These are phyloP conservation scores for Drosophila histrio DNA, from an alignment of 2,888 invertebrate species.

Conservation along the genomic window DNA sequence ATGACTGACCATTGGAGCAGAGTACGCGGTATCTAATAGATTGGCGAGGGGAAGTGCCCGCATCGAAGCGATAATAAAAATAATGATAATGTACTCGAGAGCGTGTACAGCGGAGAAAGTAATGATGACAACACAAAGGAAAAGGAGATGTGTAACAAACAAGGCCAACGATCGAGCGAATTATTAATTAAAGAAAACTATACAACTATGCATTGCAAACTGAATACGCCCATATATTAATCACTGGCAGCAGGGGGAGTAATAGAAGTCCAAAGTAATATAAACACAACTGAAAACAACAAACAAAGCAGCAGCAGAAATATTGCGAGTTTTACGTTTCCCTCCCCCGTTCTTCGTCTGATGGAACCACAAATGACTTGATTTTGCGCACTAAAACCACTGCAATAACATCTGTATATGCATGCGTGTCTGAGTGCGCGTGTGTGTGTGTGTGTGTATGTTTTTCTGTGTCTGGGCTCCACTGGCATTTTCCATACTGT, in stretches of 20 bases:
- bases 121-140: constrained; percentile 40
- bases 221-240: constrained; percentile 56
- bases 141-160: constrained; percentile 15
- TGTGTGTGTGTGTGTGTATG: constrained; percentile 27
- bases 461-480: constrained; percentile 60
- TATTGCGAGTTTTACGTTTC: constrained; percentile 17
- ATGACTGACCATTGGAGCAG: constrained; percentile 44
- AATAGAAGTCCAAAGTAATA: constrained; percentile 2
- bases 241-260: constrained; percentile 3
- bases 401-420: constrained; percentile 39
- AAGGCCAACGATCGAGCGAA: constrained; percentile 22
- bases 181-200: constrained; percentile 2
- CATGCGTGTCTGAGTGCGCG: constrained; percentile 18
- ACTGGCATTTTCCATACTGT: constrained; percentile 65
- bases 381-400: constrained; percentile 63
- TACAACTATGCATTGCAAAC: neutral
- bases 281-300: constrained; percentile 22
- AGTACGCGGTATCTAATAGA: constrained; percentile 8
- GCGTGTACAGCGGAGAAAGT: constrained; percentile 56
- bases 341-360: neutral
- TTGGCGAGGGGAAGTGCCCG: constrained; percentile 44
- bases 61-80: constrained; percentile 59
- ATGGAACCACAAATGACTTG: constrained; percentile 56
- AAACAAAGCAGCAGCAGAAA: constrained; percentile 19
- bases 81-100: constrained; percentile 39